phyloP scores from a whole-genome alignment of 2,888 invertebrate species.

The Acrobasis suavella region DNA sequence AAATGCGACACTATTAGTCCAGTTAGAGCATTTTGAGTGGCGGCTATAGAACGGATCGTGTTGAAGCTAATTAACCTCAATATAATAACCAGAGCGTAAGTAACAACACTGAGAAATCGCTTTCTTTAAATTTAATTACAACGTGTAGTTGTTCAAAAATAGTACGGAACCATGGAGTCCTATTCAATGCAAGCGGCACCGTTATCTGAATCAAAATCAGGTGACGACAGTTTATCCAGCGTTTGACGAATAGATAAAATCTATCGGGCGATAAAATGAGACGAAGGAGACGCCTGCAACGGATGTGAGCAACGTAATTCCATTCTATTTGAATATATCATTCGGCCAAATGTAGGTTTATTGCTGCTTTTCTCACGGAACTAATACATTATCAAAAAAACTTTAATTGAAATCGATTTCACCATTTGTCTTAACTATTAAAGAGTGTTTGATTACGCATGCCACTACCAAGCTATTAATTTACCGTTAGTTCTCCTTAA shows the following conservation, averaged over 20 bases:
- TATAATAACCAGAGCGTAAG: constrained; percentile 17
- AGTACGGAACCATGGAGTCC: constrained; percentile 39
- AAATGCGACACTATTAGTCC: constrained; percentile 20
- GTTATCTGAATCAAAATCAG: constrained; percentile 63
- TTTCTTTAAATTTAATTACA: neutral
- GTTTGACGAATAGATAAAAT: constrained; percentile 76
- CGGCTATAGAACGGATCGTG: constrained; percentile 10
- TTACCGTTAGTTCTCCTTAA: constrained; percentile 52
- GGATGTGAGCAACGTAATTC: constrained; percentile 75
- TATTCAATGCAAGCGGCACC: constrained; percentile 44
- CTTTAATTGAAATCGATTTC: constrained; percentile 76
- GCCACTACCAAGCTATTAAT: constrained; percentile 49
- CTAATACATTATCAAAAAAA: constrained; percentile 77
- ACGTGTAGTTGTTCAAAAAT: neutral
- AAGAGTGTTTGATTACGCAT: constrained; percentile 58
- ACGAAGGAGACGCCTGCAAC: constrained; percentile 70
- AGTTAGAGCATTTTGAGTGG: constrained; percentile 19
- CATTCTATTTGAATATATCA: constrained; percentile 80
- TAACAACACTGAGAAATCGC: neutral
- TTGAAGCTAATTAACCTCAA: constrained; percentile 20
- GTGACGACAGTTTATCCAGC: constrained; percentile 65
- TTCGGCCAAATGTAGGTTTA: constrained; percentile 79
- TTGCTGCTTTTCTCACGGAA: constrained; percentile 82
- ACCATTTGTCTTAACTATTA: constrained; percentile 70
- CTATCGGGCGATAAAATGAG: constrained; percentile 61